Evolutionary conservation across 2,888 invertebrate genomes (phyloP).

Genomic region (Chrysomela aeneicollis): DNA sequence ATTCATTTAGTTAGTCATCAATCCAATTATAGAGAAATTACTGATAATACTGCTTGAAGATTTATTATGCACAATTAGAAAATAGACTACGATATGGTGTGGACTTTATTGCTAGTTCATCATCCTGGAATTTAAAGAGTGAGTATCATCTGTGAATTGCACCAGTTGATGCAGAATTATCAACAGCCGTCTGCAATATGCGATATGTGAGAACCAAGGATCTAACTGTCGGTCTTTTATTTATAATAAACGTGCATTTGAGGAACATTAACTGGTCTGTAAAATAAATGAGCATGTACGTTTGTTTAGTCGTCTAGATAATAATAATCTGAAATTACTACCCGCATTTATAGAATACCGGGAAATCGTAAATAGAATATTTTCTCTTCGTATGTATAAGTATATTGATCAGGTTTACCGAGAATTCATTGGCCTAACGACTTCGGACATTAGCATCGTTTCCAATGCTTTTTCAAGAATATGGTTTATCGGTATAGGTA

Average conservation of each 20-base stretch:
- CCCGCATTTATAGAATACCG: conserved; percentile 39
- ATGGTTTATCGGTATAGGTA: background rate
- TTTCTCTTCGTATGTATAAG: conserved; percentile 33
- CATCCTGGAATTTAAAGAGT: background rate
- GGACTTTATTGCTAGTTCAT: background rate
- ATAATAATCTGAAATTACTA: conserved; percentile 40
- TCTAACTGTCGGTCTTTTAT: background rate
- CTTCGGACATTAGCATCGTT: conserved; percentile 17
- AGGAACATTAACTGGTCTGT: background rate
- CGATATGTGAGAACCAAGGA: background rate
- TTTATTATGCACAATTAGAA: too few relatives aligned
- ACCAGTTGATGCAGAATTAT: background rate
- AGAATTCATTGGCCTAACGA: conserved; percentile 36
- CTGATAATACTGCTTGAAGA: too few relatives aligned
- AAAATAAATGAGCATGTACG: conserved; percentile 18
- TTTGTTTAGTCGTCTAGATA: conserved; percentile 30
- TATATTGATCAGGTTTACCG: conserved; percentile 39
- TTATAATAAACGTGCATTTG: background rate
- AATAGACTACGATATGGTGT: too few relatives aligned
- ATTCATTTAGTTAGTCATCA: too few relatives aligned
- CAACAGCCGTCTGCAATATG: background rate
- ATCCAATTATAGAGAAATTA: too few relatives aligned
- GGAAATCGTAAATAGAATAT: conserved; percentile 39
- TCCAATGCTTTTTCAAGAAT: conserved; percentile 12
- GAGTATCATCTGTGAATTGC: background rate